phyloP scores from a whole-genome alignment of 92 coral and sea anemone species.

The Actinostola sp. region DNA sequence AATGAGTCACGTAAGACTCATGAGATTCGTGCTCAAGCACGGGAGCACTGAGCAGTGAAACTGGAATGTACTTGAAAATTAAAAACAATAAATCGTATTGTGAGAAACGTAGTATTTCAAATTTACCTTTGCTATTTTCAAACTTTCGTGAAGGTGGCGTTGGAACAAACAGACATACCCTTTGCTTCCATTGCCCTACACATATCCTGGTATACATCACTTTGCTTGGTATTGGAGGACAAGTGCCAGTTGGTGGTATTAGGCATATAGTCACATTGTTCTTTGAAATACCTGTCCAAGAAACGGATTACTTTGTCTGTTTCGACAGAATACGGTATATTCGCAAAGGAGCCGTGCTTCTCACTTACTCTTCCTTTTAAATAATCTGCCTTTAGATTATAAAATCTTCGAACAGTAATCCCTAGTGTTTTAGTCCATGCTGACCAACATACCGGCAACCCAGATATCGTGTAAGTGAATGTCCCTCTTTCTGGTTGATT shows the following conservation, averaged over 20 bases:
- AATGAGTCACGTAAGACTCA: no score
- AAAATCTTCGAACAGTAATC: slow-evolving; percentile 46
- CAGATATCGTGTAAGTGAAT: slow-evolving; percentile 4
- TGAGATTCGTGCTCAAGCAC: no score
- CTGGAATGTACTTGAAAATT: no score
- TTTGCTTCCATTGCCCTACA: slow-evolving; percentile 19
- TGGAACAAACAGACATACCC: slow-evolving; percentile 20
- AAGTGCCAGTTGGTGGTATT: slow-evolving; percentile 49
- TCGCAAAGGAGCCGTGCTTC: slow-evolving; percentile 36
- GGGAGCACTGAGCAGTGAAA: no score
- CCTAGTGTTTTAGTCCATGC: slow-evolving; percentile 59
- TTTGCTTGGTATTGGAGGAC: slow-evolving; percentile 39
- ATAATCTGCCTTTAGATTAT: slow-evolving; percentile 41
- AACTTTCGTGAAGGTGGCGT: slow-evolving; percentile 10
- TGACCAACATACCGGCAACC: slow-evolving; percentile 34
- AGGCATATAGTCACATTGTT: slow-evolving; percentile 64
- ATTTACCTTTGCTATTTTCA: slow-evolving; percentile 71
- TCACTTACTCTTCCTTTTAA: slow-evolving; percentile 37
- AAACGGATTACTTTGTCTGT: slow-evolving; percentile 26
- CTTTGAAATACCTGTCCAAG: slow-evolving; percentile 49
- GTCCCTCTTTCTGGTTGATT: slow-evolving; percentile 28
- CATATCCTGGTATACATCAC: slow-evolving; percentile 51
- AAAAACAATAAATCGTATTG: no score
- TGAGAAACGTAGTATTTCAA: not conserved
- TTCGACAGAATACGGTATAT: slow-evolving; percentile 24